phyloP scores from a whole-genome alignment of 2,113 vertebrate genomes.

The Pungitius pungitius region DNA sequence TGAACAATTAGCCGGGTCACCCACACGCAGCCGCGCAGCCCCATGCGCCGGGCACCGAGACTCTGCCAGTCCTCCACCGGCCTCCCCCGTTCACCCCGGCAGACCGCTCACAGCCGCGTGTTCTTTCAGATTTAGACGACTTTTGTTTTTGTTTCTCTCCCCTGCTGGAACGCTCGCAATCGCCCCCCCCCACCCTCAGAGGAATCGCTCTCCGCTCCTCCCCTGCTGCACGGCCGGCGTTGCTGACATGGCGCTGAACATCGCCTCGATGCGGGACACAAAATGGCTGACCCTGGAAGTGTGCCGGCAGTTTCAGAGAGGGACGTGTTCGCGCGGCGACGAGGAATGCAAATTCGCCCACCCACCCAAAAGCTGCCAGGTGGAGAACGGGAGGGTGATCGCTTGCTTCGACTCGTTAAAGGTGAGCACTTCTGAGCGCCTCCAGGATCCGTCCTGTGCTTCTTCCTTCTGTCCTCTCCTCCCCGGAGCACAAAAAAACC shows the following conservation, averaged over 20 bases:
- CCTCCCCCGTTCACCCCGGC: not conserved
- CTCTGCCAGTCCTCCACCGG: conserved; percentile 43
- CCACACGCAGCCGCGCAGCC: conserved; percentile 67
- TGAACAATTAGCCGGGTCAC: conserved; percentile 80
- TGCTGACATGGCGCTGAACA: conserved; percentile 93
- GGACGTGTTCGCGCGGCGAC: conserved; percentile 97
- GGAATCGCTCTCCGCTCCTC: conserved; percentile 49
- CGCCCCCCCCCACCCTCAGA: conserved; percentile 20
- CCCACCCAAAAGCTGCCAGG: conserved; percentile 98
- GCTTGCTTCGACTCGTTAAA: conserved; percentile 99
- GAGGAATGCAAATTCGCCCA: conserved; percentile 99
- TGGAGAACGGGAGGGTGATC: conserved; percentile 98
- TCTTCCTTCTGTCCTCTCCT: too few species aligned
- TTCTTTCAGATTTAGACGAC: conserved; percentile 43
- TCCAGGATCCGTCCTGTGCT: not conserved
- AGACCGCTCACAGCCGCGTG: conserved; percentile 48
- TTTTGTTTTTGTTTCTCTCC: conserved; percentile 30
- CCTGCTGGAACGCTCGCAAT: conserved; percentile 34
- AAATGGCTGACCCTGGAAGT: conserved; percentile 99
- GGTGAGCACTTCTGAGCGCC: conserved; percentile 83
- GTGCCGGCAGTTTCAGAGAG: conserved; percentile 98
- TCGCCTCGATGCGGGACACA: conserved; percentile 95
- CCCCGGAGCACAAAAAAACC: not conserved
- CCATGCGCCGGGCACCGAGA: conserved; percentile 70
- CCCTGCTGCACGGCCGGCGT: conserved; percentile 44